These are phyloP conservation scores for Thunnus maccoyii DNA, from an alignment of 2,113 vertebrate species.

Conservation along the genomic window DNA sequence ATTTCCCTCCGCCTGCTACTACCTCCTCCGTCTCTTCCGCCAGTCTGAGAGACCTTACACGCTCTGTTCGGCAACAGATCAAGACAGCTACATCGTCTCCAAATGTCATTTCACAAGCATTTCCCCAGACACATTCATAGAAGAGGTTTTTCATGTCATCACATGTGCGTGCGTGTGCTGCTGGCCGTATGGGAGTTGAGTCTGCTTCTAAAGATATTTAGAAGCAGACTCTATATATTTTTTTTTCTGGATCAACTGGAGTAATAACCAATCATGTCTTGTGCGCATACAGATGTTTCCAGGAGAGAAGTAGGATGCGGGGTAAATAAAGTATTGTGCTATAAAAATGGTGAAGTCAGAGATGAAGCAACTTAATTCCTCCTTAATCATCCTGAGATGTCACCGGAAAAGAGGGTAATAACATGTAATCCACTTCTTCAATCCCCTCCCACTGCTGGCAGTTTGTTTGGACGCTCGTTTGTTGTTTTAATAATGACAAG, in stretches of 20 bases:
- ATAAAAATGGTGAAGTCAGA: slow-evolving; percentile 34
- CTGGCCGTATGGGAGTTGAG: slow-evolving; percentile 19
- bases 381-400: slow-evolving; percentile 64
- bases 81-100: slow-evolving; percentile 68
- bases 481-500: slow-evolving; percentile 25
- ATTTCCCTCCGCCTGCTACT: slow-evolving; percentile 27
- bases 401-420: slow-evolving; percentile 59
- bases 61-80: slow-evolving; percentile 62
- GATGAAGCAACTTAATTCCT: slow-evolving; percentile 56
- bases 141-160: slow-evolving; percentile 72
- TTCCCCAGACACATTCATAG: slow-evolving; percentile 55
- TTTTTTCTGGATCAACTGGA: slow-evolving; percentile 38
- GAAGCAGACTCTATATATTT: slow-evolving; percentile 3
- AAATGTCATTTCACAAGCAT: slow-evolving; percentile 70
- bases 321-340: slow-evolving; percentile 43
- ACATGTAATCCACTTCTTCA: slow-evolving; percentile 62
- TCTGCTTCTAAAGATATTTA: slow-evolving; percentile 8
- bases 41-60: slow-evolving; percentile 55
- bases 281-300: slow-evolving; percentile 25
- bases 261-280: slow-evolving; percentile 31
- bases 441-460: slow-evolving; percentile 43
- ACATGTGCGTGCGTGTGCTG: slow-evolving; percentile 36
- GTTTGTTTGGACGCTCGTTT: slow-evolving; percentile 43
- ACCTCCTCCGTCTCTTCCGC: slow-evolving; percentile 56
- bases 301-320: slow-evolving; percentile 1